phyloP scores from a whole-genome alignment of 2,797 vertebrate species.

The Tangara arthus region DNA sequence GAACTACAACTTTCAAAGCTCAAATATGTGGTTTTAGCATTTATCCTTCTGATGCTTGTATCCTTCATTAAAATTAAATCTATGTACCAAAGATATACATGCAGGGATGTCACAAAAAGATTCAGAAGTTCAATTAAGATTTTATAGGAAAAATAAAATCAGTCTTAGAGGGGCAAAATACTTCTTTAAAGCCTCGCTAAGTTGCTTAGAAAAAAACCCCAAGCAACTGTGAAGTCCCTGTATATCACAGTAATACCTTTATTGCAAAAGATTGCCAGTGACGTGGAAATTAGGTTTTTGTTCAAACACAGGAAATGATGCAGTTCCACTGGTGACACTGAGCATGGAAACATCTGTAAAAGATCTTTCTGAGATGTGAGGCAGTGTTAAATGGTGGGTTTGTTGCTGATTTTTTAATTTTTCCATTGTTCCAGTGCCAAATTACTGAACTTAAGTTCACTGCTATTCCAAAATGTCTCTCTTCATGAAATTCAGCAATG shows the following conservation, averaged over 20 bases:
- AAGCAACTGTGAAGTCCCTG: not conserved
- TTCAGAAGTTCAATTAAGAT: not conserved
- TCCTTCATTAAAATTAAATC: not conserved
- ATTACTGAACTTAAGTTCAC: not conserved
- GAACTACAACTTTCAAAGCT: not conserved
- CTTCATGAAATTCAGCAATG: not conserved
- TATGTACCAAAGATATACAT: not conserved
- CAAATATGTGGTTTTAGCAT: not conserved
- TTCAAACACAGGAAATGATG: not conserved
- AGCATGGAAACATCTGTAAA: not conserved
- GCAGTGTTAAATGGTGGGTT: not conserved
- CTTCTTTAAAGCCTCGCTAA: slow-evolving; percentile 18
- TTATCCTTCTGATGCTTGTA: not conserved
- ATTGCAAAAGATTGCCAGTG: too few relatives aligned
- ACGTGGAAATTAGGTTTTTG: too few relatives aligned
- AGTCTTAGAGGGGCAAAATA: not conserved
- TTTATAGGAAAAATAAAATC: slow-evolving; percentile 18
- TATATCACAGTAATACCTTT: not conserved
- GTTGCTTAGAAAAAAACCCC: not conserved
- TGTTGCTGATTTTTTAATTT: not conserved
- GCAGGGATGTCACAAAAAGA: not conserved
- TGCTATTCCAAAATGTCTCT: not conserved
- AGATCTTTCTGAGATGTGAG: not conserved
- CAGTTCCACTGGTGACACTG: not conserved
- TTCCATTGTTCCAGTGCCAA: not conserved